phyloP scores from a whole-genome alignment of 1,140 invertebrate genomes.

The Drosophila rufa region DNA sequence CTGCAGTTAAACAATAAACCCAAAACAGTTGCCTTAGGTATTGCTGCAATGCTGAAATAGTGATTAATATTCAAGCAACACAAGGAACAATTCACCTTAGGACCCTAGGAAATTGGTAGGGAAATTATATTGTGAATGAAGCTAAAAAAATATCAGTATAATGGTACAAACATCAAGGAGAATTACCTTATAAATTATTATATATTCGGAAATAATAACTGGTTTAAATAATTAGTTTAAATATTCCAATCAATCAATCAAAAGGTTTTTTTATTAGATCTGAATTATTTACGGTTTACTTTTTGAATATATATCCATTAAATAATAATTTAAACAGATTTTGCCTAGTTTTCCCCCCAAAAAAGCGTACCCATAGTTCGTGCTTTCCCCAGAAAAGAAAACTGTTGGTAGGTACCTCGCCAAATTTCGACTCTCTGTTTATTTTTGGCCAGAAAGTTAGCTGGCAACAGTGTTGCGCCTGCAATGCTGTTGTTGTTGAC shows the following conservation, averaged over 20 bases:
- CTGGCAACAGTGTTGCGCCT: slow-evolving; percentile 64
- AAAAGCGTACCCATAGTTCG: neutral
- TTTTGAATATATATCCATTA: no score
- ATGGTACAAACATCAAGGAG: no score
- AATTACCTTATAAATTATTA: neutral
- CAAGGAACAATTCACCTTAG: neutral
- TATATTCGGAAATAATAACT: neutral
- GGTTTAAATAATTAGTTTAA: neutral
- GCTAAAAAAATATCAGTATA: no score
- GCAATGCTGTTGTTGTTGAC: slow-evolving; percentile 22
- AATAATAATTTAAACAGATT: neutral
- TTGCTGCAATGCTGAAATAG: neutral
- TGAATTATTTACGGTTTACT: neutral
- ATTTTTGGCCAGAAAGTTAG: slow-evolving; percentile 63
- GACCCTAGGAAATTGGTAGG: neutral
- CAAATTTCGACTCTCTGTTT: slow-evolving; percentile 54
- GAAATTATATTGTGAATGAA: neutral
- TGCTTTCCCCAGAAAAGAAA: neutral
- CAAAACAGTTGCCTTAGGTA: neutral
- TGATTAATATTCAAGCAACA: slow-evolving; percentile 1
- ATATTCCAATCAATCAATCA: neutral
- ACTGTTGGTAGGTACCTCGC: neutral
- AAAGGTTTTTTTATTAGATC: neutral
- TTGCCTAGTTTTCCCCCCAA: no score
- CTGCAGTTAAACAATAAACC: slow-evolving; percentile 18